Conservation (phyloP, 2,797 vertebrate genomes). For the Xenops minutus region DNA sequence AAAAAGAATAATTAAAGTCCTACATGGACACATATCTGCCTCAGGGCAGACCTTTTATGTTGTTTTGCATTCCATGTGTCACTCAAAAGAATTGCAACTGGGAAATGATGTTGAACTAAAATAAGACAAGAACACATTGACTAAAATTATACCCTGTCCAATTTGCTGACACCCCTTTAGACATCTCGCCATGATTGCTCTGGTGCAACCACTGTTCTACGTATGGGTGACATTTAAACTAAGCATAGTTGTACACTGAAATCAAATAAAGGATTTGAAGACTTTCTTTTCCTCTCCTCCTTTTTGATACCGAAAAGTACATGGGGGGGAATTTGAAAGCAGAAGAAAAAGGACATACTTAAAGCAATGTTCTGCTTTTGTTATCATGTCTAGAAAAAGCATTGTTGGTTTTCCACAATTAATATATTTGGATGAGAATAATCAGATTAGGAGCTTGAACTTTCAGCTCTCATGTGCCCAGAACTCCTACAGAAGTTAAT, state of each 20-base stretch:
- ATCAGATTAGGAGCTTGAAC: slow-evolving; percentile 4
- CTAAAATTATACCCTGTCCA: slow-evolving; percentile 79
- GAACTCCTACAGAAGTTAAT: neutral
- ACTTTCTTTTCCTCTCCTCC: accelerated
- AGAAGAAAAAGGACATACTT: neutral
- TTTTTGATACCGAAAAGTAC: slow-evolving; percentile 13
- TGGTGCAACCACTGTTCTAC: slow-evolving; percentile 30
- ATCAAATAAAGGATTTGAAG: neutral
- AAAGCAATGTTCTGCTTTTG: neutral
- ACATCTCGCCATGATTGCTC: slow-evolving; percentile 61
- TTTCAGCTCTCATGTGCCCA: neutral
- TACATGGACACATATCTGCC: slow-evolving; percentile 73
- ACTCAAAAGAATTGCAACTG: slow-evolving; percentile 76
- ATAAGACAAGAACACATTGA: slow-evolving; percentile 76
- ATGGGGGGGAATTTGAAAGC: neutral
- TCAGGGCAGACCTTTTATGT: slow-evolving; percentile 75
- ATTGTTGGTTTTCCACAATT: neutral
- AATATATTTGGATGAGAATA: slow-evolving; percentile 6
- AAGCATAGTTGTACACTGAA: neutral
- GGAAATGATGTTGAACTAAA: slow-evolving; percentile 79
- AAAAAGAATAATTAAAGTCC: slow-evolving; percentile 80
- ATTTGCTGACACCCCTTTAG: slow-evolving; percentile 71
- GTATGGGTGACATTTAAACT: slow-evolving; percentile 64
- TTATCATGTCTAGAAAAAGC: neutral
- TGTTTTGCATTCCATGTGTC: slow-evolving; percentile 76